phyloP scores from a whole-genome alignment of 2,888 invertebrate genomes.

The Drosophila picticornis region DNA sequence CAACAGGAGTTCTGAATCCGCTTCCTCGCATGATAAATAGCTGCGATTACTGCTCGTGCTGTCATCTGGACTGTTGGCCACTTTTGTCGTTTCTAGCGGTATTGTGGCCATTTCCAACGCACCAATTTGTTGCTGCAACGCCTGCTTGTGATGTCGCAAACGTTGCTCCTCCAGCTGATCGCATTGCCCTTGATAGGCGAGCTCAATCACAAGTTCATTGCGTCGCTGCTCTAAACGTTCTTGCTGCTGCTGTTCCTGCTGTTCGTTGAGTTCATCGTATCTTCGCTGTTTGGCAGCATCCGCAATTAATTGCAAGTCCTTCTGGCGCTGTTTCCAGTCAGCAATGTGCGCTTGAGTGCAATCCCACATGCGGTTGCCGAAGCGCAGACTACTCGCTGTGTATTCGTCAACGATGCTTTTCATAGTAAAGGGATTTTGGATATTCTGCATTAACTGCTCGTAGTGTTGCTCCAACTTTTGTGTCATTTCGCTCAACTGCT shows the following conservation, averaged over 20 bases:
- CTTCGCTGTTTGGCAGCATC: slow-evolving; percentile 71
- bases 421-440: slow-evolving; percentile 86
- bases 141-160: slow-evolving; percentile 67
- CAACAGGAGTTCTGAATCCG: neutral
- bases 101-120: slow-evolving; percentile 3
- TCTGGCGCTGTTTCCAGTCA: slow-evolving; percentile 77
- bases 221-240: slow-evolving; percentile 79
- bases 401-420: slow-evolving; percentile 86
- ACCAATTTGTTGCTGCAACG: slow-evolving; percentile 30
- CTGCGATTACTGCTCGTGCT: slow-evolving; percentile 56
- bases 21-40: slow-evolving; percentile 56
- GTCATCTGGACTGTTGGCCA: slow-evolving; percentile 42
- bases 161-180: slow-evolving; percentile 74
- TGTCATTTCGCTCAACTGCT: slow-evolving; percentile 78
- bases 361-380: slow-evolving; percentile 86
- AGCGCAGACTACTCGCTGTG: slow-evolving; percentile 86
- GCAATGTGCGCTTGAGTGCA: slow-evolving; percentile 80
- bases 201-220: slow-evolving; percentile 74
- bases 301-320: slow-evolving; percentile 53
- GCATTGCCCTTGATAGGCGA: slow-evolving; percentile 68
- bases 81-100: neutral
- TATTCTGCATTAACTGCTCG: slow-evolving; percentile 79
- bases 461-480: slow-evolving; percentile 69
- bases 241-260: slow-evolving; percentile 74
- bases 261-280: slow-evolving; percentile 73